These are phyloP conservation scores for Salvelinus fontinalis DNA, from an alignment of 2,113 vertebrate species.

Conservation along the genomic window DNA sequence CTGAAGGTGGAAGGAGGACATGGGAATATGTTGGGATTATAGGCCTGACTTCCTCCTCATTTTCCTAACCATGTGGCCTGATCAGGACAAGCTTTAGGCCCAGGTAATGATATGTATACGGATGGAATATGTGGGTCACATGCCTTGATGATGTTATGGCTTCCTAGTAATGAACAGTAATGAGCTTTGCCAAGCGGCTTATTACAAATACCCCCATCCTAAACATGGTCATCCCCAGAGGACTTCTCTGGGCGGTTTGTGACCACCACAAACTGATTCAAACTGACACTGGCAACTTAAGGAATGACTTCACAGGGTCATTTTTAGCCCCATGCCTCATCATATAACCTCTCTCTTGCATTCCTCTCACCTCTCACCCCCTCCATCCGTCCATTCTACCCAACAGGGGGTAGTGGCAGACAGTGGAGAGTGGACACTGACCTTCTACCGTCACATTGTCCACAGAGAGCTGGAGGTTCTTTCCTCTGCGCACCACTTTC, in stretches of 20 bases:
- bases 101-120: no score
- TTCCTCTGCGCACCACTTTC: constrained; percentile 84
- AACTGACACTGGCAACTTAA: background rate
- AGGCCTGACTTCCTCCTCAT: no score
- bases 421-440: constrained; percentile 47
- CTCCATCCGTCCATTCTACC: background rate
- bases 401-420: no score
- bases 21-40: background rate
- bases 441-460: constrained; percentile 93
- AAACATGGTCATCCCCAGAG: background rate
- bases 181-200: constrained; percentile 10
- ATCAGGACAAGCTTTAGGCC: no score
- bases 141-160: background rate
- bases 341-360: background rate
- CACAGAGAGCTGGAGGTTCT: constrained; percentile 89
- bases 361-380: background rate
- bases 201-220: background rate
- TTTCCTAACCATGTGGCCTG: no score
- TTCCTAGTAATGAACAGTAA: constrained; percentile 23
- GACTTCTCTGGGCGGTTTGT: no score
- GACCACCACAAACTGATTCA: no score
- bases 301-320: constrained; percentile 8
- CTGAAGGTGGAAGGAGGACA: constrained; percentile 59
- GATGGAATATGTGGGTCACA: no score
- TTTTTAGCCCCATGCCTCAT: constrained; percentile 28